Base-by-base conservation (phyloP, 2,888 invertebrate species). In the Gisinianus flammeolus region DNA sequence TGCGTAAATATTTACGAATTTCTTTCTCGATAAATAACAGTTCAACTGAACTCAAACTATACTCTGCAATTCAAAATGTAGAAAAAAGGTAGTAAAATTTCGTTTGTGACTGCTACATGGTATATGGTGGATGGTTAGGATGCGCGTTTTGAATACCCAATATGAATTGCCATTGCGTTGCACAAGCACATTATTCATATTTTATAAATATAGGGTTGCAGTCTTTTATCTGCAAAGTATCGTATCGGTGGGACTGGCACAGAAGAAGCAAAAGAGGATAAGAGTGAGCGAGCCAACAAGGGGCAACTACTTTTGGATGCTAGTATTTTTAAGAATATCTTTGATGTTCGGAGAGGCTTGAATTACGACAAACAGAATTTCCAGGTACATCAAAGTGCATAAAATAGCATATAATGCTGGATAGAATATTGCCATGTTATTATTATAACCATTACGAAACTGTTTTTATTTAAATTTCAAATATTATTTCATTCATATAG, bases 301-400 rank as follows among this genome's bases (percentile, higher is more conserved):
- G 12, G 5, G 12, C 35, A 35, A 35, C 35, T 35, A 35, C 5
- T 8, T 35, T 35, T 35, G 12, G 35, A 35, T 35, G 22, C 28
- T 5, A 31, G 81, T 22, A 77, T 54, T n/a, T 84, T 84, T 77
- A 52, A 62, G 52, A 79, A 75, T 8, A 70, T 85, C 31, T 83
- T 85, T 78, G 70, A 78, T 35, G 52, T 83, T 24, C 75, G 80
- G 31, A 58, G 72, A n/a, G 79, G 79, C n/a, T 68, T 58, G n/a
- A 77, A 77, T n/a, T 85, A 84, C 76, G 83, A 83, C 2, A 85
- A 82, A 52, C 79, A 80, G 58, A 82, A 80, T 68, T 84, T 84
- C 68, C 82, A 85, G 81, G 85, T 85, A 56, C 56, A 5, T 56
- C 56, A 56, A 10, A 5, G n/a, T 56, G n/a, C 56, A 56, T 56